phyloP scores from a whole-genome alignment of 2,888 invertebrate genomes.

The Drosophila monieri region DNA sequence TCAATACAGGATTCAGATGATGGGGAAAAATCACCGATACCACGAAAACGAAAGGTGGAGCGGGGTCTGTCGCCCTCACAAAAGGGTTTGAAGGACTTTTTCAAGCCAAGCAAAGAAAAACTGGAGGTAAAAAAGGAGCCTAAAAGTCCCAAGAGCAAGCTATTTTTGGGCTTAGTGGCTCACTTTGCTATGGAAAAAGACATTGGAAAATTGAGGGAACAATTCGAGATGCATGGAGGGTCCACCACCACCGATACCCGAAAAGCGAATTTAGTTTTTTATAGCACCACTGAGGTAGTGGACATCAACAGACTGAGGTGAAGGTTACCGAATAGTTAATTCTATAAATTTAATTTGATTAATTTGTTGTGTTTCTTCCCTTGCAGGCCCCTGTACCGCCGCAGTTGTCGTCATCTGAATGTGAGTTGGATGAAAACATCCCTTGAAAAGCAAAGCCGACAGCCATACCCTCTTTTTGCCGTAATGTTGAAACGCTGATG shows the following conservation, averaged over 20 bases:
- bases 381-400: conserved; percentile 70
- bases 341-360: conserved; percentile 2
- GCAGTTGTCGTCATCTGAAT: conserved; percentile 76
- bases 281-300: conserved; percentile 35
- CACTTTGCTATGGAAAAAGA: conserved; percentile 56
- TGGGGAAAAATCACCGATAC: conserved; percentile 16
- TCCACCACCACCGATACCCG: conserved; percentile 60
- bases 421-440: conserved; percentile 79
- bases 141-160: conserved; percentile 25
- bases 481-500: conserved; percentile 48
- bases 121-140: conserved; percentile 6
- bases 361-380: conserved; percentile 7
- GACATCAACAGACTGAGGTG: conserved; percentile 64
- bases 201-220: conserved; percentile 26
- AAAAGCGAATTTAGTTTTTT: conserved; percentile 71
- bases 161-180: conserved; percentile 68
- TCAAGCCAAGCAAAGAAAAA: conserved; percentile 46
- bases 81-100: conserved; percentile 51
- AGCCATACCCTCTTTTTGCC: conserved; percentile 77
- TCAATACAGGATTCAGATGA: conserved; percentile 34
- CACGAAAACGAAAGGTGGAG: conserved; percentile 40
- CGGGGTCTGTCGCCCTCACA: conserved; percentile 22
- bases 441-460: conserved; percentile 54
- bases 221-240: conserved; percentile 75
- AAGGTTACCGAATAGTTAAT: background rate